These are phyloP conservation scores for Danaus melanippus DNA, from an alignment of 1,140 invertebrate genomes.

Conservation along the genomic window DNA sequence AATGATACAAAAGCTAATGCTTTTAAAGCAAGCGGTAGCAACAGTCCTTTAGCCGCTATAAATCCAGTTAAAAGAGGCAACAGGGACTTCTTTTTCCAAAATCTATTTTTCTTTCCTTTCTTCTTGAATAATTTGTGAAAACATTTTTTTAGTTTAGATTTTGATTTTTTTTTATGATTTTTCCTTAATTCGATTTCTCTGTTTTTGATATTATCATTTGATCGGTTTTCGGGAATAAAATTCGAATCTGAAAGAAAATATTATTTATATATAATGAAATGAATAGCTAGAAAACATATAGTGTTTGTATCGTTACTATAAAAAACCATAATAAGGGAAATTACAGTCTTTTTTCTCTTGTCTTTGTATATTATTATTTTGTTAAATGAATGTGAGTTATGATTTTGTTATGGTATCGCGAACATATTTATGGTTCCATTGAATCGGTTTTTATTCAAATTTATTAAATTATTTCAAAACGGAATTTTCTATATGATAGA, in stretches of 20 bases:
- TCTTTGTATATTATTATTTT: too few relatives aligned
- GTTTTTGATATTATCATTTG: not conserved
- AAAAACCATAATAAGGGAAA: too few relatives aligned
- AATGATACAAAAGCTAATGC: constrained; percentile 74
- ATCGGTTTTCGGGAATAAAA: too few relatives aligned
- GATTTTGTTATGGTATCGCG: too few relatives aligned
- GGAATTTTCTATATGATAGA: too few relatives aligned
- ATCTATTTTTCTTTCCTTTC: constrained; percentile 30
- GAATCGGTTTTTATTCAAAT: constrained; percentile 25
- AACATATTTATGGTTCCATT: constrained; percentile 16
- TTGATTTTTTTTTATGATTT: constrained; percentile 26
- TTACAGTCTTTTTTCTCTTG: too few relatives aligned
- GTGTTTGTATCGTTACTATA: too few relatives aligned
- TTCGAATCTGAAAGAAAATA: too few relatives aligned
- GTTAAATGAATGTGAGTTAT: too few relatives aligned
- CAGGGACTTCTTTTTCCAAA: constrained; percentile 59
- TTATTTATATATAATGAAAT: too few relatives aligned
- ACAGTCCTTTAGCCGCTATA: constrained; percentile 74
- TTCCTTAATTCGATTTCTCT: constrained; percentile 22
- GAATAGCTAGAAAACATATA: too few relatives aligned
- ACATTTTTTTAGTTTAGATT: constrained; percentile 41
- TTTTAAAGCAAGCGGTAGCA: constrained; percentile 77
- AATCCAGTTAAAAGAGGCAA: constrained; percentile 75
- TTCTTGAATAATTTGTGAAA: constrained; percentile 41
- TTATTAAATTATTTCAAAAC: constrained; percentile 15